Percentiles rank a stretch among this genome's conserved stretches.
Evolutionary conservation across 2,888 invertebrate species (phyloP).

Genomic region (Capitulum mitella): DNA sequence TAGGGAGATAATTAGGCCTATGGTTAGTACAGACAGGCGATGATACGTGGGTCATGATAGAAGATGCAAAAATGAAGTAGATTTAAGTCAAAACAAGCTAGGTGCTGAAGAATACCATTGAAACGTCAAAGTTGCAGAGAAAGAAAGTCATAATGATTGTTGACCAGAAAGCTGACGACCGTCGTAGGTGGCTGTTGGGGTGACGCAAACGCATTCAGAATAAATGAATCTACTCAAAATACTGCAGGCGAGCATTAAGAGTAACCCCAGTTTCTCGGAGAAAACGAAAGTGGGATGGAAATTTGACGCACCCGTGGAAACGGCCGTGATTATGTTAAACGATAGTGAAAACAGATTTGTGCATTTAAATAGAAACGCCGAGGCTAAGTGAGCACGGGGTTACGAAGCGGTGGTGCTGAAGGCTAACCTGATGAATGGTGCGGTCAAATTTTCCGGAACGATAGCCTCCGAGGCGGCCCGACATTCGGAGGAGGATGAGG

Average conservation of each 20-base stretch:
- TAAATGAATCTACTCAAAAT: conserved; percentile 7
- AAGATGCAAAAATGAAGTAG: too few species aligned
- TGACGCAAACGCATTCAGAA: background rate
- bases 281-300: conserved; percentile 10
- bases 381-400: background rate
- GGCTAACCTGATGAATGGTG: background rate
- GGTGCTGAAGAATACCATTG: too few species aligned
- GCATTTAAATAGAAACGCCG: conserved; percentile 3
- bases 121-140: too few species aligned
- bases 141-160: background rate
- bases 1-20: too few species aligned
- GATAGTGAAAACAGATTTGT: conserved; percentile 24
- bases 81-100: too few species aligned
- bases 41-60: too few species aligned
- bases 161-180: background rate
- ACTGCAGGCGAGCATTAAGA: background rate
- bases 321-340: conserved; percentile 1
- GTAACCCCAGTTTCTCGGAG: background rate
- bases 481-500: too few species aligned
- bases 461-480: too few species aligned
- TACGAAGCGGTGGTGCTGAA: background rate
- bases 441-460: background rate
- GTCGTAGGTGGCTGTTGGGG: background rate
- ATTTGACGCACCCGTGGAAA: background rate
- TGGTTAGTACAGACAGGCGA: too few species aligned